phyloP scores from a whole-genome alignment of 2,888 invertebrate genomes.

The Mycalesis mineus region DNA sequence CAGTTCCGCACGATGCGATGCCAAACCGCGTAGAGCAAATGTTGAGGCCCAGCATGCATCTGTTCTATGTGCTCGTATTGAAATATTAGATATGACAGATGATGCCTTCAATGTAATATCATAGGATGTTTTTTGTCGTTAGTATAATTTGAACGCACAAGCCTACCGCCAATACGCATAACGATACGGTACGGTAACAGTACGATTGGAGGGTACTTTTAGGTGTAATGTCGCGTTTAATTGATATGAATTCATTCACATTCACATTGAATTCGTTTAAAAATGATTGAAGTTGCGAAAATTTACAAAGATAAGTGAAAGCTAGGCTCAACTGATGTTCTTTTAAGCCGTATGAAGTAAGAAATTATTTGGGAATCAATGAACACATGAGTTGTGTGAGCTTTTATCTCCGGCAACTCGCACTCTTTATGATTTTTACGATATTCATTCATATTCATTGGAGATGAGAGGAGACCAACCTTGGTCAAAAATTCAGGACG shows the following conservation, averaged over 20 bases:
- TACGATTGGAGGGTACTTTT: not conserved
- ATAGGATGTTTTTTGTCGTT: slow-evolving; percentile 33
- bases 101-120: slow-evolving; percentile 35
- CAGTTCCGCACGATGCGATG: slow-evolving; percentile 17
- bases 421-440: too few species aligned
- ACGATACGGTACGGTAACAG: slow-evolving; percentile 15
- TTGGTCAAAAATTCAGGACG: too few species aligned
- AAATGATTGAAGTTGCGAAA: not conserved
- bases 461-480: too few species aligned
- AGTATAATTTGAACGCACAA: slow-evolving; percentile 24
- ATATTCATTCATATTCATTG: too few species aligned
- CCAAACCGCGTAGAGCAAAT: slow-evolving; percentile 17
- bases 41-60: slow-evolving; percentile 23
- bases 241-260: too few species aligned
- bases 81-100: slow-evolving; percentile 18
- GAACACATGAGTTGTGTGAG: too few species aligned
- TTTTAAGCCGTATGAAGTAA: too few species aligned
- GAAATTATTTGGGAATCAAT: too few species aligned
- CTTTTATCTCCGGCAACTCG: too few species aligned
- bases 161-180: slow-evolving; percentile 32
- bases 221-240: not conserved
- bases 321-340: not conserved
- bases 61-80: slow-evolving; percentile 5
- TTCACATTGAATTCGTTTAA: not conserved
- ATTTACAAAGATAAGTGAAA: not conserved